These are phyloP conservation scores for Urocynchramus pylzowi DNA, from an alignment of 2,113 vertebrate genomes.

Conservation along the genomic window DNA sequence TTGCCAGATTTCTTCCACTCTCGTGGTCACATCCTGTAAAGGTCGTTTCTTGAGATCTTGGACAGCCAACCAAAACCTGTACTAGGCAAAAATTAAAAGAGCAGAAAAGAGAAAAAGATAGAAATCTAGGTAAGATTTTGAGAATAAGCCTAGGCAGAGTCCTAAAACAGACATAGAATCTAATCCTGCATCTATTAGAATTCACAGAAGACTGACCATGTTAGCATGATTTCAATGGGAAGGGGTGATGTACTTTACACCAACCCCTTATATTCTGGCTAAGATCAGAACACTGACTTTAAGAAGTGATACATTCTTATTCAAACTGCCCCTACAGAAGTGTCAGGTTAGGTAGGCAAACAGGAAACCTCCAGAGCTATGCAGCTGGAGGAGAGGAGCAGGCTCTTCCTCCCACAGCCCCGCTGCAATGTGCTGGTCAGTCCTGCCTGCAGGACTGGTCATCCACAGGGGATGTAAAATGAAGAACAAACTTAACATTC, in stretches of 20 bases:
- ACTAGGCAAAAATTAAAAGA: neutral
- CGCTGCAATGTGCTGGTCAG: neutral
- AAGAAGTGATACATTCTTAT: neutral
- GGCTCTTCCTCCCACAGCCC: neutral
- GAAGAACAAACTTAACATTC: neutral
- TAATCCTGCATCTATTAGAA: neutral
- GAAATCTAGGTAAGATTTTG: neutral
- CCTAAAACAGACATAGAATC: neutral
- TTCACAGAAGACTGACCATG: neutral
- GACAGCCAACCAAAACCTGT: conserved; percentile 94
- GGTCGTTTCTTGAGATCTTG: conserved; percentile 92
- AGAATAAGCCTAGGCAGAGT: neutral
- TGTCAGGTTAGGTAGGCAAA: neutral
- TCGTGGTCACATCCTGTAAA: conserved; percentile 83
- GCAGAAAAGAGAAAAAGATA: neutral
- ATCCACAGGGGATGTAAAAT: neutral
- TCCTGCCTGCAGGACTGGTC: neutral
- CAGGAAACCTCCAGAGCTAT: neutral
- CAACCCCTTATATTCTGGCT: neutral
- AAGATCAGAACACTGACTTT: neutral
- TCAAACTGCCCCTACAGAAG: neutral
- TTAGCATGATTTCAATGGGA: neutral
- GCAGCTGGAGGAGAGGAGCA: neutral
- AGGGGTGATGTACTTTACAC: neutral
- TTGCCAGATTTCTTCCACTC: conserved; percentile 94